Conservation (phyloP, 2,113 vertebrate genomes). For the Salminus brasiliensis region DNA sequence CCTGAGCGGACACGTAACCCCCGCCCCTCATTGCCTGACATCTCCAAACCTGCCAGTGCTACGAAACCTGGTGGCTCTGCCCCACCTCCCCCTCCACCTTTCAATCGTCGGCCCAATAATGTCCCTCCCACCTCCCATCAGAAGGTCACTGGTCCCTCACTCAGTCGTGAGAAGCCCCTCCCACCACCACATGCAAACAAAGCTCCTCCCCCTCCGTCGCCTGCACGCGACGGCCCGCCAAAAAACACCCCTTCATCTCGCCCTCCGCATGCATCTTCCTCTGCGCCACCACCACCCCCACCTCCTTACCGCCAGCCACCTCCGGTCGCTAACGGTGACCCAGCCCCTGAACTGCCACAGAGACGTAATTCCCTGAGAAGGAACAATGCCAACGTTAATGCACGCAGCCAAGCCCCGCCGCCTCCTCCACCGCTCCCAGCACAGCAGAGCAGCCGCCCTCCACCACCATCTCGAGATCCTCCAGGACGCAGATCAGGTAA, state of each 20-base stretch:
- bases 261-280: slow-evolving; percentile 72
- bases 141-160: slow-evolving; percentile 71
- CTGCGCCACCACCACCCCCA: slow-evolving; percentile 76
- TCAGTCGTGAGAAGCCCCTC: slow-evolving; percentile 81
- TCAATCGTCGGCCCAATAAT: slow-evolving; percentile 74
- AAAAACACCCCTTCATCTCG: slow-evolving; percentile 83
- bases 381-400: slow-evolving; percentile 78
- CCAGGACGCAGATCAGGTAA: slow-evolving; percentile 74
- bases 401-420: slow-evolving; percentile 75
- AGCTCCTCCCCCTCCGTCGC: slow-evolving; percentile 73
- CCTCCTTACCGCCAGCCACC: slow-evolving; percentile 89
- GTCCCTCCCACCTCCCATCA: slow-evolving; percentile 66
- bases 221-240: slow-evolving; percentile 66
- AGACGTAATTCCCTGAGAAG: slow-evolving; percentile 94
- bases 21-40: slow-evolving; percentile 88
- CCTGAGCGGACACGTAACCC: slow-evolving; percentile 83
- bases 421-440: slow-evolving; percentile 70
- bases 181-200: slow-evolving; percentile 72
- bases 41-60: slow-evolving; percentile 76
- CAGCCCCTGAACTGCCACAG: slow-evolving; percentile 90
- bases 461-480: slow-evolving; percentile 78
- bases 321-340: slow-evolving; percentile 83
- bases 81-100: slow-evolving; percentile 85
- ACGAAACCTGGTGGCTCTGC: slow-evolving; percentile 91
- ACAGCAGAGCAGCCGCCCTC: slow-evolving; percentile 70